A percentile compares a stretch with the other conserved stretches of the same genome.
Conservation (phyloP, 2,888 invertebrate species). For the Brenthis ino region DNA sequence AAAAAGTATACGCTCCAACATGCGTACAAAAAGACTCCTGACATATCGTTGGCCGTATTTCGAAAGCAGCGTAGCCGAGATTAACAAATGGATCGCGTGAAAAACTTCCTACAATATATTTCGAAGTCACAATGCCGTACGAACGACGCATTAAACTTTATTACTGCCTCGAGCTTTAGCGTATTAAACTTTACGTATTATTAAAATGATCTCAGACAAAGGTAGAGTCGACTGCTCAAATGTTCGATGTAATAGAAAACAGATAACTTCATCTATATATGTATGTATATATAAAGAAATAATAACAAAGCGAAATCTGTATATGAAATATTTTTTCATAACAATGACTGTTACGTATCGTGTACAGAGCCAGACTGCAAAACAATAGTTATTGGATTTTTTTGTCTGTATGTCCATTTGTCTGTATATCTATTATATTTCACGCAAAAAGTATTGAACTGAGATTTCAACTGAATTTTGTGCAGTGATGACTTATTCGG, state of each 20-base stretch:
- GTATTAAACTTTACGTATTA: slow-evolving; percentile 75
- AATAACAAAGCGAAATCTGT: no score
- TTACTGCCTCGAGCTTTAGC: slow-evolving; percentile 60
- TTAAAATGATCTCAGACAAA: slow-evolving; percentile 74
- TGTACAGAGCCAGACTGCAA: no score
- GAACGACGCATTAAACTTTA: slow-evolving; percentile 75
- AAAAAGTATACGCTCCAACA: slow-evolving; percentile 7
- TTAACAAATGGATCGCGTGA: slow-evolving; percentile 70
- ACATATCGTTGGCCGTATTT: slow-evolving; percentile 28
- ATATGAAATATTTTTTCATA: no score
- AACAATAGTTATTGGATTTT: no score
- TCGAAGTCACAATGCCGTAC: slow-evolving; percentile 63
- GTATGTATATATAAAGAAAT: no score
- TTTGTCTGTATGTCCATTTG: no score
- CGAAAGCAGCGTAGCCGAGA: slow-evolving; percentile 46
- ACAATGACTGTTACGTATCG: no score
- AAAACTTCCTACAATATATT: slow-evolving; percentile 70
- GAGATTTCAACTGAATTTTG: no score
- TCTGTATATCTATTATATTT: no score
- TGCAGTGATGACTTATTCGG: no score
- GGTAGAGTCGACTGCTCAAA: slow-evolving; percentile 40
- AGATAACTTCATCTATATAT: not conserved
- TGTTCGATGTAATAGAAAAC: not conserved
- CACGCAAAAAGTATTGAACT: no score
- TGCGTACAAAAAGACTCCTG: slow-evolving; percentile 20